Evolutionary conservation across 2,888 invertebrate species (phyloP), one percentile per base, ranked within the genome.

Genomic region (Xylophagus ater): DNA sequence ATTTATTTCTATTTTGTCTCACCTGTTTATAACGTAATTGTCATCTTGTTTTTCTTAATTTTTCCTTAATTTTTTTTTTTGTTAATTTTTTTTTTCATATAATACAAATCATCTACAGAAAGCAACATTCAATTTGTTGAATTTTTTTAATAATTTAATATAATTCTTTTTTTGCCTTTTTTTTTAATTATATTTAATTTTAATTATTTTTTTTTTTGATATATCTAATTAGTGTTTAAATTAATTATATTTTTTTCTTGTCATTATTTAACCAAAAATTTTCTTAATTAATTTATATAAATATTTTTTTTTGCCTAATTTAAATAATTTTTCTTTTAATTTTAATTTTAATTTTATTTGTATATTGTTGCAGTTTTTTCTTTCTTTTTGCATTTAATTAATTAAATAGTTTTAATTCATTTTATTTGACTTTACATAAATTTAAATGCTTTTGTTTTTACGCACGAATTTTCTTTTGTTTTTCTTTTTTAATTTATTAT

Each of bases 61-160:
- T 34, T 17, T n/a, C 31, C 18, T 13, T 37, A 15, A 37, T n/a
- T 31, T 24, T 10, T 18, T 6, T 25, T 24, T 37, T 26, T 21
- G 20, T 20, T 34, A 34, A 20, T 29, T 34, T 25, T 15, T 28
- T 26, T 29, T 34, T 37, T 40, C 21, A 32, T 44, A 37, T 40
- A 37, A 41, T 44, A 44, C 44, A 44, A 44, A 44, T 44, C 33
- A 34, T 31, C 44, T 44, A 44, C 41, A 37, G 34, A 37, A 45
- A 40, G 41, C 43, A 43, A 42, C 41, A 45, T 39, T 37, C 29
- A 39, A 29, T 26, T 21, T 12, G 19, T 30, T 9, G n/a, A n/a
- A n/a, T n/a, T n/a, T n/a, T n/a, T n/a, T n/a, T n/a, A n/a, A n/a
- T n/a, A n/a, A n/a, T n/a, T n/a, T n/a, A n/a, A n/a, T 34, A 14